Conservation (phyloP, 2,797 vertebrate species). For the Onychomys leucogaster region DNA sequence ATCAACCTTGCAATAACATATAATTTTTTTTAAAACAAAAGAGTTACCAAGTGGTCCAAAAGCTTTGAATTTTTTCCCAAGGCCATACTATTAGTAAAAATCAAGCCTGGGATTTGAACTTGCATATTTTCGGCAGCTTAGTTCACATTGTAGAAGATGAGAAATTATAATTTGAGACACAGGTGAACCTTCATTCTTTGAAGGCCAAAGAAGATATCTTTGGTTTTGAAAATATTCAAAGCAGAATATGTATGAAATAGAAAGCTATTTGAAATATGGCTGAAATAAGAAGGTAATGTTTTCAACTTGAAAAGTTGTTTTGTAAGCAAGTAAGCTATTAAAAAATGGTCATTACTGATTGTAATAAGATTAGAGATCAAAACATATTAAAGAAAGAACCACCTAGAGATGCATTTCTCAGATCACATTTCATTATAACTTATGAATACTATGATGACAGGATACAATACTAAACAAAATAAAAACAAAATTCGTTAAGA, state of each 20-base stretch:
- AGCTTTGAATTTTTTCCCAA: not conserved
- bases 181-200: conserved; percentile 14
- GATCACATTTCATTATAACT: not conserved
- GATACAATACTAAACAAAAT: not conserved
- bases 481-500: not conserved
- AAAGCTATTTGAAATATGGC: not conserved
- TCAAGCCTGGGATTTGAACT: not conserved
- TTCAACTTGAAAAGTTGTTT: conserved; percentile 16
- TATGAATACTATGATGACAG: not conserved
- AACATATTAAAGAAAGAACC: not conserved
- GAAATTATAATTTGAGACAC: conserved; percentile 47
- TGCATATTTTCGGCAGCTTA: conserved; percentile 19
- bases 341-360: not conserved
- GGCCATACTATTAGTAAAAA: not conserved
- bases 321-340: conserved; percentile 21
- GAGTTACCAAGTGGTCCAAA: conserved; percentile 30
- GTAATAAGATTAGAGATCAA: not conserved
- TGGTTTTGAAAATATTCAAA: conserved; percentile 41
- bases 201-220: not conserved
- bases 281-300: not conserved
- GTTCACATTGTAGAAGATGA: not conserved
- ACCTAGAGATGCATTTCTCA: not conserved
- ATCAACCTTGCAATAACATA: not conserved
- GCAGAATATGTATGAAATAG: conserved; percentile 9
- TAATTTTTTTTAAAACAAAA: conserved; percentile 10